A percentile compares a stretch with the other conserved stretches of the same genome.
phyloP scores from a whole-genome alignment of 1,140 invertebrate species.

The Papilio machaon region DNA sequence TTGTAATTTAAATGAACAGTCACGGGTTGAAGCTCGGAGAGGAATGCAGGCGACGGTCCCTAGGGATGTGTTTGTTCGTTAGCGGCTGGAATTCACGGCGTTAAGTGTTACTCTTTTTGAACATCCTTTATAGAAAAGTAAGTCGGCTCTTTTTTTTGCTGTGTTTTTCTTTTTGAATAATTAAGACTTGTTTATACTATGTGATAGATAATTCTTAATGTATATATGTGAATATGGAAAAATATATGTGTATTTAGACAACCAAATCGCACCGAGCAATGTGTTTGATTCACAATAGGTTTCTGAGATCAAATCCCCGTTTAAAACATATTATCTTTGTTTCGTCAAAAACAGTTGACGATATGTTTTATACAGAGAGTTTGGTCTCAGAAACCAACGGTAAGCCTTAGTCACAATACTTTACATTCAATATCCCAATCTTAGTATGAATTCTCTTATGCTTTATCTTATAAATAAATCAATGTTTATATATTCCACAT shows the following conservation, averaged over 20 bases:
- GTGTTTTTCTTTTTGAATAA: not conserved
- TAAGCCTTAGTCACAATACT: too few species aligned
- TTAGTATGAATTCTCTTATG: too few species aligned
- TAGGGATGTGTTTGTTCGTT: slow-evolving; percentile 23
- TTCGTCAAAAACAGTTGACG: too few species aligned
- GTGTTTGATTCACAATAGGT: too few species aligned
- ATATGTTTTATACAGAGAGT: too few species aligned
- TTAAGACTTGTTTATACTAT: not conserved
- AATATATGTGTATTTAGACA: too few species aligned
- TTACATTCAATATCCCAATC: too few species aligned
- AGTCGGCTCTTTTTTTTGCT: not conserved
- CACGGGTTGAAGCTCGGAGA: not conserved
- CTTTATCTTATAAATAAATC: not conserved
- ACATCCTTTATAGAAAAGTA: not conserved
- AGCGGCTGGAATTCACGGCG: slow-evolving; percentile 19
- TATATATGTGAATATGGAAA: too few species aligned
- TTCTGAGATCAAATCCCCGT: too few species aligned
- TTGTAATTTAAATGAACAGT: slow-evolving; percentile 34
- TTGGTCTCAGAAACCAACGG: too few species aligned
- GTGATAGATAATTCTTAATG: not conserved
- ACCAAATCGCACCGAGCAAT: too few species aligned
- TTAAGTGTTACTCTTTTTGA: slow-evolving; percentile 5
- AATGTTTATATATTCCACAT: not conserved
- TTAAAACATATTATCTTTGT: too few species aligned
- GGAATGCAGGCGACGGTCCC: slow-evolving; percentile 26